Base-by-base conservation (phyloP, 2,888 invertebrate species). In the Sepiola atlantica region DNA sequence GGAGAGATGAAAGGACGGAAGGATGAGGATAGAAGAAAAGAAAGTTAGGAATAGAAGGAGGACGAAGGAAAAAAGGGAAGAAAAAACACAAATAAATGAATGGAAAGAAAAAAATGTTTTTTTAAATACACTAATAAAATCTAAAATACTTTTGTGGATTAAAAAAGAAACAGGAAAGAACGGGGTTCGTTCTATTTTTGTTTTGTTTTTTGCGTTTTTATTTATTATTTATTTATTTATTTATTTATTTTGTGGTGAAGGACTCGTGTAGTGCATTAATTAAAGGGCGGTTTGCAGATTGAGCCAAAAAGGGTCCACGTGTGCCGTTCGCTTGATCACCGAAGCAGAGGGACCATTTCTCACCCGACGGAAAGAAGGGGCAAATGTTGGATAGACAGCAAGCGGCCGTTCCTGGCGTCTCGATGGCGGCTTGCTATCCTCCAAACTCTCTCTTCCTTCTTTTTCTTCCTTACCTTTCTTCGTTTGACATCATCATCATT, bases 181-280 rank as follows among this genome's bases (percentile, higher is more conserved):
- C 4, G 10, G 8, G 28, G 10, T 32, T 32, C 32, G 77, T n/a
- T 8, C 45, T 8, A 4, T 45, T 45, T 45, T 45, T 45, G 45
- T 45, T 45, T 8, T 45, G 2, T 45, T 45, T 45, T 8, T 45
- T 45, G 2, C 45, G 2, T 45, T 45, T 45, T 45, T 45, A 45
- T 45, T 2, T 45, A n/a, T 45, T 2, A 45, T 45, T 45, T 45
- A 4, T 45, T 45, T 45, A 45, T n/a, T n/a, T n/a, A 45, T 4
- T 45, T 45, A 45, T 45, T 45, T 77, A n/a, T 77, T n/a, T 77
- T 77, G 77, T 32, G 77, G 77, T 77, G 77, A 77, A 77, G 77
- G 77, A n/a, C n/a, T 77, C 77, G 77, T 77, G 77, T n/a, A 32
- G 77, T n/a, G 77, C n/a, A 77, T 77, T 77, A 77, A 77, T 77